Evolutionary conservation across 2,113 vertebrate genomes (phyloP).

Genomic region (Microtus ochrogaster): DNA sequence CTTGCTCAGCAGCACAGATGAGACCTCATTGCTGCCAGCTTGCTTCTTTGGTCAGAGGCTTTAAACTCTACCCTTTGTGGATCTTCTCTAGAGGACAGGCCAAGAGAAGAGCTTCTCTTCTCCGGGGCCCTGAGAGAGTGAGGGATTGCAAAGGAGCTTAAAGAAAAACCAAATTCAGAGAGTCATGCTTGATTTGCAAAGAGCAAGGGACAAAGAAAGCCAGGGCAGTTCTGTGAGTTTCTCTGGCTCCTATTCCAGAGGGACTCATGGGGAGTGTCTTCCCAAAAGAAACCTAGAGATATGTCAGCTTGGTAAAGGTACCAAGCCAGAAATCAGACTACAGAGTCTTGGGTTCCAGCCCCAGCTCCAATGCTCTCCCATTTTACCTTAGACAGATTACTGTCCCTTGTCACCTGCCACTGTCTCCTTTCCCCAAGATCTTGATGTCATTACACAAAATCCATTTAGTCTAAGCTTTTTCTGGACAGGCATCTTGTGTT

Average conservation of each 20-base stretch:
- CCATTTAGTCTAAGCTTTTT: background rate
- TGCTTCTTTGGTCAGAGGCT: constrained; percentile 62
- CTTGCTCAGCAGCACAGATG: background rate
- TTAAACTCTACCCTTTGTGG: constrained; percentile 7
- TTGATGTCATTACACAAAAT: background rate
- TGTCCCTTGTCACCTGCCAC: background rate
- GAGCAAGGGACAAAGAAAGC: constrained; percentile 4
- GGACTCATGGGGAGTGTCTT: background rate
- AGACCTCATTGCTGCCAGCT: background rate
- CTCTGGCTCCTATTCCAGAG: constrained; percentile 1
- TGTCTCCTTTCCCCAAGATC: background rate
- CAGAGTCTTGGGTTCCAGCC: background rate
- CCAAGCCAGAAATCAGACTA: background rate
- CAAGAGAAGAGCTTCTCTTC: background rate
- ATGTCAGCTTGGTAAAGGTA: background rate
- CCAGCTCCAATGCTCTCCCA: background rate
- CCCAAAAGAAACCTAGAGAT: background rate
- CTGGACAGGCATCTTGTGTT: background rate
- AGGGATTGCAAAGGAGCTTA: background rate
- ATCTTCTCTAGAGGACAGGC: background rate
- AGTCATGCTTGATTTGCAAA: background rate
- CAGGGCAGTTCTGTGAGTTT: background rate
- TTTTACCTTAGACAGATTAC: background rate
- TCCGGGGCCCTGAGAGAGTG: background rate
- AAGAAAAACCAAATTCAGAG: constrained; percentile 26